Base-by-base conservation (phyloP, 2,113 vertebrate genomes). In the Aegotheles bennettii region DNA sequence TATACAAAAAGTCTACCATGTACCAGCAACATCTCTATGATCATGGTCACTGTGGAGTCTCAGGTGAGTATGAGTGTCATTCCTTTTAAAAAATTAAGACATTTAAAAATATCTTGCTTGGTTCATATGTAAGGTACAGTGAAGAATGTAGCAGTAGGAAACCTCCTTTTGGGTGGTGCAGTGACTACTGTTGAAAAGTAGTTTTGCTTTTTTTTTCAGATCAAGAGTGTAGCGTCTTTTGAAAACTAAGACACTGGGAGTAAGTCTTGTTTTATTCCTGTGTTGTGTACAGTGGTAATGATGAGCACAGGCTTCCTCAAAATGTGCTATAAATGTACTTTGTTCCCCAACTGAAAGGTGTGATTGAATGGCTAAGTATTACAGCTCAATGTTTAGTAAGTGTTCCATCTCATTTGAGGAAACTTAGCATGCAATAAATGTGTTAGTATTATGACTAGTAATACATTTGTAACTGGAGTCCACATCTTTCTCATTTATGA, bases 1-100 rank as follows among this genome's bases (percentile, higher is more conserved):
- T 99, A 99, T 99, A 99, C 98, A 99, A 99, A 98, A 99, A 99
- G 93, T 99, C 99, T 98, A 98, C 99, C 85, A 98, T 99, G 94
- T 98, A 98, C 69, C 98, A 98, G 43, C 98, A 97, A 64, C 98
- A 98, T 94, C 98, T 98, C 42, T 99, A 98, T 97, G 98, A 98
- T 98, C 98, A 99, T 93, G 98, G 97, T 97, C 98, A 98, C 96
- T 99, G 99, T 97, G 99, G 99, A 96, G 98, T 99, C 98, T 98
- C 99, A 98, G 99, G 99, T 99, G 98, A 98, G 98, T 69, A 36
- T 84, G 26, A 79, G 26, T 56, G 77, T 96, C 3, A 89, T 60
- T 86, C 11, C 3, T 94, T 84, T 51, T 28, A 48, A 88, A 87
- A 70, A 69, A 3, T 20, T n/a, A n/a, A n/a, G n/a, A n/a, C n/a